These are phyloP conservation scores for Cynopterus brachyotis DNA, from an alignment of 2,113 vertebrate species.

Conservation along the genomic window DNA sequence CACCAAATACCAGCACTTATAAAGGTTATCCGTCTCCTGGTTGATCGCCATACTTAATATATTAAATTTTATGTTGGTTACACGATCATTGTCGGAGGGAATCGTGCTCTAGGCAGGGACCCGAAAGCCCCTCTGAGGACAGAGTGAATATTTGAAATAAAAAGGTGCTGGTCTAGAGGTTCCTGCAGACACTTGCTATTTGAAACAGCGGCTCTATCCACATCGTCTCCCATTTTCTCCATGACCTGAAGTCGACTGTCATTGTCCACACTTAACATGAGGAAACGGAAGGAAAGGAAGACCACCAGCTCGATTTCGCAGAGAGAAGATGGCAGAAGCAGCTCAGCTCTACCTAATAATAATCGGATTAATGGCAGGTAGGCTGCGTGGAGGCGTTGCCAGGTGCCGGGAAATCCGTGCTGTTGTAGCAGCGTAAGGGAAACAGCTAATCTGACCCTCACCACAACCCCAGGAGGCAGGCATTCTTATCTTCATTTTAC, in stretches of 20 bases:
- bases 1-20: fast-evolving
- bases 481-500: no score
- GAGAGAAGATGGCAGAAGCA: not conserved
- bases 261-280: fast-evolving
- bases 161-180: fast-evolving
- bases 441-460: not conserved
- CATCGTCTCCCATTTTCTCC: fast-evolving
- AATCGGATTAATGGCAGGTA: fast-evolving
- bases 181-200: fast-evolving
- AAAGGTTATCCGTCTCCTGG: not conserved
- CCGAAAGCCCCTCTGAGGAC: not conserved
- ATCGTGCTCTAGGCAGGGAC: not conserved
- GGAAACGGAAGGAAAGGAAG: no score
- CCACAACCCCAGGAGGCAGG: not conserved
- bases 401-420: fast-evolving
- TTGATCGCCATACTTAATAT: fast-evolving
- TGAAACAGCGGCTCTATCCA: fast-evolving
- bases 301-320: not conserved
- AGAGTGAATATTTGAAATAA: fast-evolving
- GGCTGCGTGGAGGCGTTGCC: not conserved
- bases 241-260: fast-evolving
- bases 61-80: not conserved
- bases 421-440: fast-evolving
- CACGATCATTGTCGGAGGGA: not conserved
- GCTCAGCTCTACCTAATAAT: fast-evolving